A percentile compares a stretch with the other conserved stretches of the same genome.
Evolutionary conservation across 2,888 invertebrate species (phyloP).

Genomic region (Archips xylosteana): DNA sequence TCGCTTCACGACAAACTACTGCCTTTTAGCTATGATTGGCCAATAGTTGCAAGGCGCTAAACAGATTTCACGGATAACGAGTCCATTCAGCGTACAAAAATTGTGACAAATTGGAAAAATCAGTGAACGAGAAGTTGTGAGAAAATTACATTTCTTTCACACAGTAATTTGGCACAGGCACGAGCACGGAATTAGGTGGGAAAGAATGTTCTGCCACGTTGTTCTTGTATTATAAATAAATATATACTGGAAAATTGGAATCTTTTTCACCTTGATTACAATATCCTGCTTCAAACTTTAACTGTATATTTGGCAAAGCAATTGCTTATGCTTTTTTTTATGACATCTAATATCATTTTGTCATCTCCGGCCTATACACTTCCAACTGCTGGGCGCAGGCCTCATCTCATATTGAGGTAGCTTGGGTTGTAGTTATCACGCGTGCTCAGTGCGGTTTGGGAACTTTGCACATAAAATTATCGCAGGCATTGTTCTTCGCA

Average conservation of each 20-base stretch:
- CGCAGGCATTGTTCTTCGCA: too few relatives aligned
- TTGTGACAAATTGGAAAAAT: constrained; percentile 46
- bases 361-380: too few relatives aligned
- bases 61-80: constrained; percentile 42
- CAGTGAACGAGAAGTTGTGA: constrained; percentile 33
- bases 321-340: too few relatives aligned
- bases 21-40: constrained; percentile 1
- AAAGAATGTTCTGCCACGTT: neutral
- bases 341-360: too few relatives aligned
- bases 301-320: too few relatives aligned
- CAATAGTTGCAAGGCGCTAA: constrained; percentile 21
- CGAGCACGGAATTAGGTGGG: neutral
- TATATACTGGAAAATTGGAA: neutral
- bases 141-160: constrained; percentile 46
- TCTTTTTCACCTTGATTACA: neutral
- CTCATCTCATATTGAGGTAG: too few relatives aligned
- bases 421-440: too few relatives aligned
- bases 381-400: too few relatives aligned
- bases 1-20: neutral
- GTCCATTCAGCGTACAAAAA: constrained; percentile 43
- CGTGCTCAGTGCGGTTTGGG: too few relatives aligned
- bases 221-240: neutral
- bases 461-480: too few relatives aligned
- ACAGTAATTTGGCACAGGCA: constrained; percentile 17
- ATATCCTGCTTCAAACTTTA: too few relatives aligned